Evolutionary conservation across 2,888 invertebrate genomes (phyloP).

Genomic region (Cephalotes varians): DNA sequence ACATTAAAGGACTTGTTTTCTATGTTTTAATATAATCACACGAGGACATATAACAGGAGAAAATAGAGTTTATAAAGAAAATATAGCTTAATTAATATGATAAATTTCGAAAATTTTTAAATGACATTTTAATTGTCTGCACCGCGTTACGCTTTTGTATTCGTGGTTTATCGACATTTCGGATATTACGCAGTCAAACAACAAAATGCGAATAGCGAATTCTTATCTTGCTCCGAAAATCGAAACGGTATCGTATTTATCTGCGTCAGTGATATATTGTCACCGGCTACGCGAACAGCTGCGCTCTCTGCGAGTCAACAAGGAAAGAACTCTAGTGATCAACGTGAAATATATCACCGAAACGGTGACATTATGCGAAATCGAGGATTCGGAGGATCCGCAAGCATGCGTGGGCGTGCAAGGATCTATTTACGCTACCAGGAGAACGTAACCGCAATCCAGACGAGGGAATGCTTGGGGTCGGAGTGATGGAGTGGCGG

Average conservation of each 20-base stretch:
- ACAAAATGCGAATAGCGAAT: constrained; percentile 33
- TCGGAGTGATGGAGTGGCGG: background rate
- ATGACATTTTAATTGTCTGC: constrained; percentile 14
- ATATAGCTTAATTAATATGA: constrained; percentile 11
- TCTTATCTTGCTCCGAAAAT: constrained; percentile 56
- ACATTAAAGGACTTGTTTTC: background rate
- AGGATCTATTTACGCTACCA: constrained; percentile 26
- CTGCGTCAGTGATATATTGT: constrained; percentile 56
- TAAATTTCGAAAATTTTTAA: constrained; percentile 32
- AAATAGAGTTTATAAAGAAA: background rate
- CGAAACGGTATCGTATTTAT: constrained; percentile 58
- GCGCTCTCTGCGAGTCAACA: constrained; percentile 48
- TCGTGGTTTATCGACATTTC: constrained; percentile 29
- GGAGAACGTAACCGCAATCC: constrained; percentile 44
- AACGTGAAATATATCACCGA: constrained; percentile 43
- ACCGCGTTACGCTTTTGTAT: constrained; percentile 11
- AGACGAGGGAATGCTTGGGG: constrained; percentile 14
- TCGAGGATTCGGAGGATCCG: constrained; percentile 35
- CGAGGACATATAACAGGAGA: background rate
- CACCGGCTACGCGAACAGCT: constrained; percentile 29
- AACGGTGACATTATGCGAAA: constrained; percentile 43
- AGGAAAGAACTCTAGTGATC: constrained; percentile 45
- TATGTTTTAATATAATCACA: background rate
- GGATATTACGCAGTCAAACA: constrained; percentile 55
- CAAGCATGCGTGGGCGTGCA: background rate